Evolutionary conservation across 2,888 invertebrate genomes (phyloP), one percentile per base, ranked within the genome.

Genomic region (Watsonalla binaria): DNA sequence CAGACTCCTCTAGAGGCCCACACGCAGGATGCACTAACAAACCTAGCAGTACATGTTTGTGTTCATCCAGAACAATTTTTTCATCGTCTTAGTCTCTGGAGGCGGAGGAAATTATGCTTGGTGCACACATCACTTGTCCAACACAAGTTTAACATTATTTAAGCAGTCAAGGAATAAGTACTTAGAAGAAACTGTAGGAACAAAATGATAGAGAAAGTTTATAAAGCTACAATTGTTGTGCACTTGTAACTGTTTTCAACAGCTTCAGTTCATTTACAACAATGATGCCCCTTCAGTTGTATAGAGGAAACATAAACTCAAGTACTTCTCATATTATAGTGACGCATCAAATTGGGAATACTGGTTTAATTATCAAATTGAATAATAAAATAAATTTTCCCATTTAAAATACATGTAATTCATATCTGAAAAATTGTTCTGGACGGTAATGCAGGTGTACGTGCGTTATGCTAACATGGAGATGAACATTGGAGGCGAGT

Each of bases 41-140:
- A 74, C 72, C 75, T 72, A 71, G 70, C 70, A 73, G 79, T 72
- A 74, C 75, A 79, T 74, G 80, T 76, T 70, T 65, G 76, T 77
- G 75, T 72, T 73, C 73, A 81, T 86, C 87, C 88, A 87, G 87
- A 89, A 89, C 88, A 86, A 87, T 88, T 87, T 87, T 86, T 79
- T 58, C 66, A 53, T 59, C 51, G 65, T 64, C 24, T 70, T 62
- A 66, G 61, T 63, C 68, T 66, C 9, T 11, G 15, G 67, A 69
- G 75, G 63, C 65, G 76, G 77, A 24, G 24, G 74, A 76, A 77
- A 77, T 73, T 76, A 79, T 76, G 78, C 79, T 72, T 58, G 52
- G 59, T 52, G 51, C 37, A 15, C 11, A 49, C 34, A 14, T 34
- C 37, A 15, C 15, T 48, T 7, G 13, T n/a, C 34, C 49, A 49